Conservation (phyloP, 2,888 invertebrate species). For the Melanchra persicariae region DNA sequence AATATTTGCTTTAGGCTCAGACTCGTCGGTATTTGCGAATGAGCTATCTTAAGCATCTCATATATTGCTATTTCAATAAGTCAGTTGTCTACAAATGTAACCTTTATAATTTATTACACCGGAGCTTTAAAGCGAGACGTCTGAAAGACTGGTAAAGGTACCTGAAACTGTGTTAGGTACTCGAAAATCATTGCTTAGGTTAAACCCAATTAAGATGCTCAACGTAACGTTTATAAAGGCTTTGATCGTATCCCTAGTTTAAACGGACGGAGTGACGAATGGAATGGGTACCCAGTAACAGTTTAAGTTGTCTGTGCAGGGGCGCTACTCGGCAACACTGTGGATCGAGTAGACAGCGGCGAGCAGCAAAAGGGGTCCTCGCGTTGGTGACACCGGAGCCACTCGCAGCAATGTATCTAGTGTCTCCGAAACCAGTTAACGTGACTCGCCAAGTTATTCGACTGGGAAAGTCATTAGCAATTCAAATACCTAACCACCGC, state of each 20-base stretch:
- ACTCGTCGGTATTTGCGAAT: constrained; percentile 35
- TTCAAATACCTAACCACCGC: constrained; percentile 87
- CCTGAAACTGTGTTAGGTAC: constrained; percentile 10
- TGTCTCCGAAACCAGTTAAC: constrained; percentile 81
- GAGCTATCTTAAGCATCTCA: constrained; percentile 25
- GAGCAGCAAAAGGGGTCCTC: constrained; percentile 46
- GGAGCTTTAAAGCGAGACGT: neutral
- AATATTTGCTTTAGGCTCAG: constrained; percentile 53
- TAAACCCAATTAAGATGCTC: constrained; percentile 43
- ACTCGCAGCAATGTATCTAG: constrained; percentile 74
- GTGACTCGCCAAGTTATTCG: constrained; percentile 82
- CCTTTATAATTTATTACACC: constrained; percentile 10
- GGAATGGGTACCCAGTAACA: constrained; percentile 20
- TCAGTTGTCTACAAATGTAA: constrained; percentile 9
- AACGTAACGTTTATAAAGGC: constrained; percentile 29
- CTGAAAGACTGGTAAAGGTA: constrained; percentile 13
- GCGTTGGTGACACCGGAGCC: constrained; percentile 65
- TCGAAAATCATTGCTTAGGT: constrained; percentile 25
- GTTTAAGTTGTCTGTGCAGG: constrained; percentile 4
- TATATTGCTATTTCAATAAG: constrained; percentile 43
- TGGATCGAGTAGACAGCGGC: constrained; percentile 17
- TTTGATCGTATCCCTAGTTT: constrained; percentile 36
- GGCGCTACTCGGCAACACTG: neutral
- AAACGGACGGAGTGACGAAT: constrained; percentile 17
- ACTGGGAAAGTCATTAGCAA: constrained; percentile 86